Percentiles rank a stretch among this genome's conserved stretches.
phyloP scores from a whole-genome alignment of 2,797 vertebrate genomes.

The Takifugu ocellatus region DNA sequence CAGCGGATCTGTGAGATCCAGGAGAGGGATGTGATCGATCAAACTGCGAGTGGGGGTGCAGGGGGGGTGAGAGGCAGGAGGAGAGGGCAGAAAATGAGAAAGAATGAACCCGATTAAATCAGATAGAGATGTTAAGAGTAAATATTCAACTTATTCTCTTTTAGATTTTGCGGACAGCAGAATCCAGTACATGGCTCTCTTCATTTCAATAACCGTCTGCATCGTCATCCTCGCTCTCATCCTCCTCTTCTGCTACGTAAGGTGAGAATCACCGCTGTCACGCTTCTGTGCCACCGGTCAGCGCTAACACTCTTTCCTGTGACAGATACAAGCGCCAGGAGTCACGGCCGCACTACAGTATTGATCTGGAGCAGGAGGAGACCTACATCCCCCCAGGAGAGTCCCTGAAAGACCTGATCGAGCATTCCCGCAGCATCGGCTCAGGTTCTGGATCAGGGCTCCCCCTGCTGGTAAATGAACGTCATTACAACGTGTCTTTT shows the following conservation, averaged over 20 bases:
- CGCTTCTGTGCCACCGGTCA: background rate
- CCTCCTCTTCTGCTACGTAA: conserved; percentile 88
- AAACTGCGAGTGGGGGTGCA: conserved; percentile 18
- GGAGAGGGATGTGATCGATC: conserved; percentile 77
- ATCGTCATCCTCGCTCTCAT: conserved; percentile 81
- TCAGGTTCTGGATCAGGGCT: conserved; percentile 97
- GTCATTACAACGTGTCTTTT: background rate
- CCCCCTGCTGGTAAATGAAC: conserved; percentile 89
- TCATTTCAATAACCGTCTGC: conserved; percentile 85
- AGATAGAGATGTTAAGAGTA: background rate
- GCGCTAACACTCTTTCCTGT: conserved; percentile 1
- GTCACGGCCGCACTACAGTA: conserved; percentile 84
- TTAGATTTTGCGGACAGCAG: conserved; percentile 85
- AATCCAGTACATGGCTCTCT: conserved; percentile 84
- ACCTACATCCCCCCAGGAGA: conserved; percentile 90
- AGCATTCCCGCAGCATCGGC: conserved; percentile 86
- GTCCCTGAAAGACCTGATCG: conserved; percentile 86
- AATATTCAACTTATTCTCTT: background rate
- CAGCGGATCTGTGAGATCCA: conserved; percentile 73
- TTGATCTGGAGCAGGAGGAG: conserved; percentile 90
- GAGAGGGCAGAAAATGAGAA: conserved; percentile 20
- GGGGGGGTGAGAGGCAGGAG: conserved; percentile 1
- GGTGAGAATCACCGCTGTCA: conserved; percentile 69
- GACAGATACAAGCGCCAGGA: conserved; percentile 87
- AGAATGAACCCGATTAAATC: conserved; percentile 11